These are phyloP conservation scores for Nothocercus julius DNA, from an alignment of 2,113 vertebrate genomes.

Conservation along the genomic window DNA sequence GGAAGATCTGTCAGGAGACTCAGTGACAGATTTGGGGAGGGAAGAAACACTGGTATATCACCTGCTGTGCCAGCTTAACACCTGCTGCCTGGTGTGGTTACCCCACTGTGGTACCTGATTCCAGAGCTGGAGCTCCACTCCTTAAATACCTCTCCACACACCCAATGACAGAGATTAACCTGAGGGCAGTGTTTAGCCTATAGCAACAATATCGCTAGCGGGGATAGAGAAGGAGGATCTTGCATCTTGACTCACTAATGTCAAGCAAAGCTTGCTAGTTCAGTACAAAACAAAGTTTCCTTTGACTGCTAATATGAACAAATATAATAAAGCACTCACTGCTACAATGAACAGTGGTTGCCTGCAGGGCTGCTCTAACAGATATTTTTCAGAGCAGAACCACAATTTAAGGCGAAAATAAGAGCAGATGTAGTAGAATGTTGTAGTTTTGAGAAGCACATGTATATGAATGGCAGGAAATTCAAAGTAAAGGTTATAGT, in stretches of 20 bases:
- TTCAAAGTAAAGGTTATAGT: constrained; percentile 65
- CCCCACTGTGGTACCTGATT: not conserved
- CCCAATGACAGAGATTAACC: not conserved
- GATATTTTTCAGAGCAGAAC: constrained; percentile 48
- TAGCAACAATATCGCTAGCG: not conserved
- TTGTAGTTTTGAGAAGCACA: constrained; percentile 20
- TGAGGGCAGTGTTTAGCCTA: not conserved
- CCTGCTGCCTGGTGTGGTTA: not conserved
- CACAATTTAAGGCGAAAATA: constrained; percentile 52
- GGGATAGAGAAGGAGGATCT: not conserved
- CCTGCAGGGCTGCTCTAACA: not conserved
- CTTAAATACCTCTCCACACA: not conserved
- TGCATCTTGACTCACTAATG: fast-evolving
- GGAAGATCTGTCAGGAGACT: not conserved
- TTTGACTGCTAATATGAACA: not conserved
- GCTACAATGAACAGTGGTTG: not conserved
- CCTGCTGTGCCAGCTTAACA: not conserved
- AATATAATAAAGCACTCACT: not conserved
- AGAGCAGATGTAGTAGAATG: not conserved
- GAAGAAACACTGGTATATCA: not conserved
- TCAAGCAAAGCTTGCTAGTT: not conserved
- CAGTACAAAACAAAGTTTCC: not conserved
- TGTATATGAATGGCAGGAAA: constrained; percentile 19
- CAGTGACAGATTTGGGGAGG: not conserved
- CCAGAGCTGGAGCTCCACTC: not conserved